Evolutionary conservation across 2,113 vertebrate genomes (phyloP), one percentile per base, ranked within the genome.

Genomic region (Alces alces): DNA sequence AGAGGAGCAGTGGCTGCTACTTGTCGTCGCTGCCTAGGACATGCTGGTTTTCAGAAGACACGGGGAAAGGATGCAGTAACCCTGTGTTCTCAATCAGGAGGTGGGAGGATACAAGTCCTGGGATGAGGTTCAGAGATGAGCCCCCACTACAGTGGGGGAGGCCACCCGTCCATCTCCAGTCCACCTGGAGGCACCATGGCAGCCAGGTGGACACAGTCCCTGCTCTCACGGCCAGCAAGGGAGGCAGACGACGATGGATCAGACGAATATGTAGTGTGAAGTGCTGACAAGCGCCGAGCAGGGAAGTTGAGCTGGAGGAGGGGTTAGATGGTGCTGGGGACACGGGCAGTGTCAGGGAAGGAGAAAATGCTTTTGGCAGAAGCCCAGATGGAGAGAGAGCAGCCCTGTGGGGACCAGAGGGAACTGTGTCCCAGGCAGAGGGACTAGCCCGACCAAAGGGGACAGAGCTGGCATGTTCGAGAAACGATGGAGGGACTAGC

Each of bases 401-500:
- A 39, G 83, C 60, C 73, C n/a, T 30, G 16, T 1, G 60, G 60
- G 30, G n/a, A 15, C 45, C 14, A 1, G 16, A 33, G 54, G 58
- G 36, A 39, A 39, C 17, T 21, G 55, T 15, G 5, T 36, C 36
- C 58, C 30, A 25, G 86, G 60, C 87, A 55, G 84, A 54, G 27
- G 28, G 57, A 76, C n/a, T 39, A 27, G 43, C 73, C 64, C 10
- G 3, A 1, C 13, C 61, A 2, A 2, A 55, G 52, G 43, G 91
- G 76, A 15, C 11, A 1, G 15, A 27, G 16, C 0, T 14, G n/a
- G 30, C 43, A 27, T 45, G 8, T 27, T 39, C 7, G 4, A 54
- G 11, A 30, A 28, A 19, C 1, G n/a, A 7, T 0, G 6, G 17
- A 50, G 60, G 7, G 0, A 39, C 16, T 0, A 5, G 33, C 2